phyloP scores from a whole-genome alignment of 1,140 invertebrate genomes.

The Drosophila navojoa region DNA sequence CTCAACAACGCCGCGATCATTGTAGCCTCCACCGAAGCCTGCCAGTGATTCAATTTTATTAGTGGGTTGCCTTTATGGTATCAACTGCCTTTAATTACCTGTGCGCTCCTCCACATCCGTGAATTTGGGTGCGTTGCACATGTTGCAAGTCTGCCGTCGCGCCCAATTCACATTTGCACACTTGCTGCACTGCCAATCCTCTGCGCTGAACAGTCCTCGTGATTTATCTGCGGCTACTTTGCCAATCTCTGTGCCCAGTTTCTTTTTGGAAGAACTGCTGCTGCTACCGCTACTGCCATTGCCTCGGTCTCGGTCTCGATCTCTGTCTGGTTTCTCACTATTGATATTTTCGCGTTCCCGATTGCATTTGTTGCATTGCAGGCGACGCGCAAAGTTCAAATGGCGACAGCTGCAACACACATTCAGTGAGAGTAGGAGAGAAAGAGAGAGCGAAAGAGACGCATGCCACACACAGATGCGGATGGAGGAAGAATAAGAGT shows the following conservation, averaged over 20 bases:
- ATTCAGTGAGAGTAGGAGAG: constrained; percentile 9
- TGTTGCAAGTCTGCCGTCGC: constrained; percentile 97
- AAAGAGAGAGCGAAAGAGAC: neutral
- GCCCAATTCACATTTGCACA: constrained; percentile 99
- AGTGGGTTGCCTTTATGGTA: neutral
- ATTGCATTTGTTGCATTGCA: constrained; percentile 95
- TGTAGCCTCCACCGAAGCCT: constrained; percentile 95
- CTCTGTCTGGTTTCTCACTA: constrained; percentile 62
- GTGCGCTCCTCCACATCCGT: constrained; percentile 92
- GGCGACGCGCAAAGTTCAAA: constrained; percentile 96
- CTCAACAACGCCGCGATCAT: constrained; percentile 96
- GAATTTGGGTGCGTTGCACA: constrained; percentile 99
- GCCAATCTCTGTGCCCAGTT: constrained; percentile 98
- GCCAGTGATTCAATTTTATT: constrained; percentile 77
- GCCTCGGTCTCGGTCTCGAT: constrained; percentile 71
- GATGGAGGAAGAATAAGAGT: constrained; percentile 48
- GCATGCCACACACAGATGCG: constrained; percentile 33
- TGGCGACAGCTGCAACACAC: constrained; percentile 91
- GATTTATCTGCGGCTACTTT: constrained; percentile 99
- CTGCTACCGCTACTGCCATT: constrained; percentile 85
- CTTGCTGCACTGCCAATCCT: constrained; percentile 99
- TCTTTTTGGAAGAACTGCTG: constrained; percentile 88
- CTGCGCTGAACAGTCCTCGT: constrained; percentile 97
- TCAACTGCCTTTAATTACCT: constrained; percentile 73
- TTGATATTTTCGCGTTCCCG: constrained; percentile 59